Evolutionary conservation across 2,888 invertebrate genomes (phyloP), one percentile per base, ranked within the genome.

Genomic region (Elmis aenea): DNA sequence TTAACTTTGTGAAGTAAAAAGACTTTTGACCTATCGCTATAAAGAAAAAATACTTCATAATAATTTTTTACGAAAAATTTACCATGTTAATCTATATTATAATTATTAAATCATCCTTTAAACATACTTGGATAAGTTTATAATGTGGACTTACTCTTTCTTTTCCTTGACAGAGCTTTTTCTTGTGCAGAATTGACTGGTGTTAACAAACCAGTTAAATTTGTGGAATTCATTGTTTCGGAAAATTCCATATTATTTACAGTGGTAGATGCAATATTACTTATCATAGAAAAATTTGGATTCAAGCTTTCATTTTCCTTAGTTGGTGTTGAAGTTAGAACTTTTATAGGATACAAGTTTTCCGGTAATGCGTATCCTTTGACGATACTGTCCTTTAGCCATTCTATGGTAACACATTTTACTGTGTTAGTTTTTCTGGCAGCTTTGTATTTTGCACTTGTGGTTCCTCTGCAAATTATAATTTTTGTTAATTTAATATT

Each of bases 371-470:
- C 80, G 44, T 77, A 82, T 0, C 89, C 88, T 13, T 74, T 75
- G 13, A 75, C 70, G 0, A 83, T 72, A n/a, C 87, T 89, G 15
- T 89, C 85, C 34, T 74, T 74, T 21, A 93, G 71, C 94, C 95
- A 95, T 2, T 81, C 69, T 0, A 83, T 75, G 8, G 73, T 70
- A 0, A 94, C 79, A 53, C 91, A 87, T 21, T 78, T 52, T n/a
- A 64, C 56, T 25, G 69, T 67, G 34, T 70, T 70, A 6, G 52
- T 48, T 43, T 74, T 73, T 24, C 71, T 21, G 0, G 76, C 76
- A 0, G 75, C 75, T 54, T 74, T 81, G 53, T 81, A 81, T 61
- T 92, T 92, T 23, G 84, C 82, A 29, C 88, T 85, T 46, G 74
- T 69, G 2, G 70, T 57, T 1, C 83, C 82, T 30, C 83, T 82